Conservation (phyloP, 2,797 vertebrate genomes). For the Lepidocolaptes lacrymiger region DNA sequence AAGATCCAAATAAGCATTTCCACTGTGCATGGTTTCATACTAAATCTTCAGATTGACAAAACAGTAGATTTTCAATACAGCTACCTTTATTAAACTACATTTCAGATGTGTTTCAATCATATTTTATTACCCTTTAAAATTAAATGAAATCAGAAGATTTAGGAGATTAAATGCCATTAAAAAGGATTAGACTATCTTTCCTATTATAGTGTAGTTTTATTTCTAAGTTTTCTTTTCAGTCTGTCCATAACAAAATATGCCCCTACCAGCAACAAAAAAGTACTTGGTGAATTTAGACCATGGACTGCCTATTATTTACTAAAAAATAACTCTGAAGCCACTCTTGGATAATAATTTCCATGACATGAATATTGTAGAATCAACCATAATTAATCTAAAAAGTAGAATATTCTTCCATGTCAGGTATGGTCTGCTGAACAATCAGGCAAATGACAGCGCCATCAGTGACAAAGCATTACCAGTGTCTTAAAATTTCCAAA, state of each 20-base stretch:
- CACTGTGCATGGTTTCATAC: neutral
- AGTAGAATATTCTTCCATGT: neutral
- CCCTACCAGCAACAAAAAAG: neutral
- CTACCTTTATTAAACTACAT: constrained; percentile 39
- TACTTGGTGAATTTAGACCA: neutral
- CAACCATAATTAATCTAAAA: neutral
- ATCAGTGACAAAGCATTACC: neutral
- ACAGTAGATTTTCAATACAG: constrained; percentile 26
- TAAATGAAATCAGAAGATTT: constrained; percentile 61
- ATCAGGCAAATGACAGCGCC: neutral
- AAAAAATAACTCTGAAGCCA: neutral
- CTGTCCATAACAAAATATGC: neutral
- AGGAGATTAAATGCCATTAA: constrained; percentile 41
- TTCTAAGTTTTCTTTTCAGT: constrained; percentile 1
- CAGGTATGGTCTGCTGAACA: neutral
- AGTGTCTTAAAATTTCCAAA: neutral
- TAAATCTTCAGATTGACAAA: constrained; percentile 32
- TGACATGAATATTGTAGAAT: neutral
- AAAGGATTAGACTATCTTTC: constrained; percentile 18
- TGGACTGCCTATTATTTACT: neutral
- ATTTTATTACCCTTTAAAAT: constrained; percentile 62
- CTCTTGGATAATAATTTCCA: neutral
- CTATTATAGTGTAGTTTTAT: neutral
- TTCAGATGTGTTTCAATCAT: constrained; percentile 47
- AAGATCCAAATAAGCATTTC: neutral